Conservation (phyloP, 2,113 vertebrate genomes). For the Condylura cristata region DNA sequence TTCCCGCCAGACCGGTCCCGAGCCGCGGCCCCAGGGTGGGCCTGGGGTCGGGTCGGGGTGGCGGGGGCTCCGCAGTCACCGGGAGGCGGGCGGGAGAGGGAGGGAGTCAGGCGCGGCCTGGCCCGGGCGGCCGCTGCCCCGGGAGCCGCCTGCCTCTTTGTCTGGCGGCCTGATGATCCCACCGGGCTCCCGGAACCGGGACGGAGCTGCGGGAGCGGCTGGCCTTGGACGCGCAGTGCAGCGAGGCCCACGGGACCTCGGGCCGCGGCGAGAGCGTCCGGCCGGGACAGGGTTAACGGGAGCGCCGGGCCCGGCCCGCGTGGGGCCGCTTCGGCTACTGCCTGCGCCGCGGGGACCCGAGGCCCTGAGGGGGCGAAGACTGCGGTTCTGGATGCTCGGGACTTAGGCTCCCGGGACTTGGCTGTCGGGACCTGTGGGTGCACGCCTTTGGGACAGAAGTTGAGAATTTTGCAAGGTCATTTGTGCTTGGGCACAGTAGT, state of each 20-base stretch:
- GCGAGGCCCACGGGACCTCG: background rate
- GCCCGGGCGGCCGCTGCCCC: background rate
- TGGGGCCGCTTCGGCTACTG: background rate
- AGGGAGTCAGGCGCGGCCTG: background rate
- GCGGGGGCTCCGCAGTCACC: background rate
- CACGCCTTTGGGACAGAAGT: conserved; percentile 21
- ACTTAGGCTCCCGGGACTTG: background rate
- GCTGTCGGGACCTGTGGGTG: background rate
- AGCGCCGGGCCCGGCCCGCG: background rate
- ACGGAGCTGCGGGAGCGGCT: background rate
- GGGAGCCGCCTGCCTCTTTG: background rate
- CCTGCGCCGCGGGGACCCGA: background rate
- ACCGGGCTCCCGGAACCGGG: background rate
- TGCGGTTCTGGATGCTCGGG: background rate
- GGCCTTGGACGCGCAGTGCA: background rate
- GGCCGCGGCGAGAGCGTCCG: background rate
- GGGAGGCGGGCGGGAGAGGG: background rate
- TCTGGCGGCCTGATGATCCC: background rate
- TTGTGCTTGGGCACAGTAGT: background rate
- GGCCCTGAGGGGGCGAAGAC: conserved; percentile 12
- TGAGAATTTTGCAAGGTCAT: conserved; percentile 45
- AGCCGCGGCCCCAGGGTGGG: background rate
- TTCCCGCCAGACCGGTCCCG: background rate
- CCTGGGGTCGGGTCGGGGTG: background rate
- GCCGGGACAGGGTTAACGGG: background rate